phyloP scores from a whole-genome alignment of 2,888 invertebrate species.

The Pteria penguin region DNA sequence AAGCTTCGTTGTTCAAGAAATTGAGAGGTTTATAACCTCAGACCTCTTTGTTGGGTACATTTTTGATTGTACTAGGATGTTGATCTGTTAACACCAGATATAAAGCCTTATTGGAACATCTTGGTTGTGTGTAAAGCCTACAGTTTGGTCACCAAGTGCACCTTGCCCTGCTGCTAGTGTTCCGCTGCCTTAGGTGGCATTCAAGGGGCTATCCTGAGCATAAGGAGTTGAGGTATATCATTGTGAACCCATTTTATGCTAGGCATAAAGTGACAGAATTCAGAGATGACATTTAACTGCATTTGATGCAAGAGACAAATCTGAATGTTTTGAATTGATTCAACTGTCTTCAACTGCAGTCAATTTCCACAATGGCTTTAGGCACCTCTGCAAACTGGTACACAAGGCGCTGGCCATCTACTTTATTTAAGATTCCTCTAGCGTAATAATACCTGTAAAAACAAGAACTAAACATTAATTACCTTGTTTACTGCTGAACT shows the following conservation, averaged over 20 bases:
- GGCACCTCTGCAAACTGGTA: constrained; percentile 99
- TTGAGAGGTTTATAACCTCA: too few species aligned
- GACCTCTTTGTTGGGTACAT: too few species aligned
- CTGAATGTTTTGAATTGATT: too few species aligned
- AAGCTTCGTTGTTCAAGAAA: too few species aligned
- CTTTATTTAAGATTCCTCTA: constrained; percentile 98
- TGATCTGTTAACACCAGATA: too few species aligned
- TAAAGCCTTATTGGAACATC: too few species aligned
- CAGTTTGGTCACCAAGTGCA: too few species aligned
- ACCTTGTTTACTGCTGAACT: too few species aligned
- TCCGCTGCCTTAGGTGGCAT: too few species aligned
- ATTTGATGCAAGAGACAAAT: neutral
- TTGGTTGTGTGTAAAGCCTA: too few species aligned
- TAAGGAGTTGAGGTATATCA: neutral
- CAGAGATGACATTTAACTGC: neutral
- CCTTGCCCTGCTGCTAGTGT: too few species aligned
- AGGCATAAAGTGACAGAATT: neutral
- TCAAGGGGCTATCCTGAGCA: neutral
- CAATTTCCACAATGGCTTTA: constrained; percentile 98
- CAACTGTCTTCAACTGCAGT: constrained; percentile 85
- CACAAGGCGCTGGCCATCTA: constrained; percentile 98
- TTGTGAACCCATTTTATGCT: neutral
- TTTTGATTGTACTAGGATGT: too few species aligned
- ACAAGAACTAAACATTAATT: constrained; percentile 10
- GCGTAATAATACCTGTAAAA: constrained; percentile 93